These are phyloP conservation scores for Drosophila obscura DNA, from an alignment of 1,140 invertebrate genomes.

Conservation along the genomic window DNA sequence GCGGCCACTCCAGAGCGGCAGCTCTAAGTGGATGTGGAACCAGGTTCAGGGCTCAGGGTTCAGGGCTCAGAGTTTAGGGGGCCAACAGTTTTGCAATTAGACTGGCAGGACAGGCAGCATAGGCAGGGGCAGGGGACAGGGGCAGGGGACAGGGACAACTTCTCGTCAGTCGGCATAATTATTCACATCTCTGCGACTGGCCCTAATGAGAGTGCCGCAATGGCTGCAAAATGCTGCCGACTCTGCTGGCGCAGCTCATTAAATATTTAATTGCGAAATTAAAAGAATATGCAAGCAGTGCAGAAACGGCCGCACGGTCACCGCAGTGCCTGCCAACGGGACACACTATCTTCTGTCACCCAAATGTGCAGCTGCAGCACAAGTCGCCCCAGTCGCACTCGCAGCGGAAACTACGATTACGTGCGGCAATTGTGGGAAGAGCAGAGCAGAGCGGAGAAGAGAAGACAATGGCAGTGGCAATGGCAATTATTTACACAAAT, in stretches of 20 bases:
- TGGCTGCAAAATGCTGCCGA: constrained; percentile 31
- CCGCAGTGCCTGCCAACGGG: constrained; percentile 1
- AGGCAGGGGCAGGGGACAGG: too few relatives aligned
- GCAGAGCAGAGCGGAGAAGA: constrained; percentile 5
- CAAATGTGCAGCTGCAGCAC: constrained; percentile 47
- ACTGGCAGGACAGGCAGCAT: too few relatives aligned
- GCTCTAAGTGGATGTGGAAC: too few relatives aligned
- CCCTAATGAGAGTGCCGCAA: constrained; percentile 54
- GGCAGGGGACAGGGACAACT: too few relatives aligned
- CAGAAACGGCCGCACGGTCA: constrained; percentile 31
- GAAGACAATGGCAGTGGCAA: constrained; percentile 16
- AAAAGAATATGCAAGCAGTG: constrained; percentile 71
- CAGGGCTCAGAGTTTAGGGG: too few relatives aligned
- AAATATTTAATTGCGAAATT: constrained; percentile 79
- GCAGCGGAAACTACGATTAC: constrained; percentile 36
- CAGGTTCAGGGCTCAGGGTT: too few relatives aligned
- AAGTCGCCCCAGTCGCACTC: constrained; percentile 4
- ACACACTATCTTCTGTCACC: constrained; percentile 15
- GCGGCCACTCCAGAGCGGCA: too few relatives aligned
- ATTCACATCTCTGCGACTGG: constrained; percentile 44
- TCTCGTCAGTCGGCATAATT: constrained; percentile 35
- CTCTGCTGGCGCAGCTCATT: constrained; percentile 63
- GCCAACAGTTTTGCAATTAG: constrained; percentile 3
- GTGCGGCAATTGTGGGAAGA: constrained; percentile 13
- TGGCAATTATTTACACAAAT: constrained; percentile 65